Conservation (phyloP, 2,113 vertebrate genomes). For the Telmatochromis sp. region DNA sequence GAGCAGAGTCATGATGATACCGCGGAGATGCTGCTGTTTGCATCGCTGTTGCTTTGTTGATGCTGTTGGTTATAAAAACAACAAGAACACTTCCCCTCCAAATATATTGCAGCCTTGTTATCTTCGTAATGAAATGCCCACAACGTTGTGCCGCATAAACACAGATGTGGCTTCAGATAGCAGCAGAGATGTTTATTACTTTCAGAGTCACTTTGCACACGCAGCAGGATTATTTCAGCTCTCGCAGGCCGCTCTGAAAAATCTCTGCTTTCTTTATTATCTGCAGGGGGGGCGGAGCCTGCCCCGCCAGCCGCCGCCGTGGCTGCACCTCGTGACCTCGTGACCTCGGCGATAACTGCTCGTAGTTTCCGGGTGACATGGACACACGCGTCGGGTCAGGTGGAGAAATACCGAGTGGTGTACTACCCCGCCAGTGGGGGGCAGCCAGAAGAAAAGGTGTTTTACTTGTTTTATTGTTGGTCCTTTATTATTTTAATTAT, state of each 20-base stretch:
- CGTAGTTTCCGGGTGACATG: conserved; percentile 88
- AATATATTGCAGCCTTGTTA: background rate
- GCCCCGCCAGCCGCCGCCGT: conserved; percentile 34
- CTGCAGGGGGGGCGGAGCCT: conserved; percentile 68
- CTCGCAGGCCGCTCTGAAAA: fast-evolving
- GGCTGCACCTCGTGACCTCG: conserved; percentile 78
- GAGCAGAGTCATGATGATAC: background rate
- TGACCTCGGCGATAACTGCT: conserved; percentile 86
- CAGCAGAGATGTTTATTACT: background rate
- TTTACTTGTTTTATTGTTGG: background rate
- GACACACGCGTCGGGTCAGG: conserved; percentile 81
- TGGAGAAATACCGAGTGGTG: conserved; percentile 93
- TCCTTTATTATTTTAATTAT: fast-evolving
- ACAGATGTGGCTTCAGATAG: background rate
- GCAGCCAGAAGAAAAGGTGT: conserved; percentile 87
- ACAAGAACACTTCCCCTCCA: background rate
- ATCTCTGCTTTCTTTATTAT: background rate
- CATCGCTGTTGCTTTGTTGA: background rate
- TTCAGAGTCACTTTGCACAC: background rate
- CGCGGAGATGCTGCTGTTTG: fast-evolving
- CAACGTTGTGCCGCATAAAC: background rate
- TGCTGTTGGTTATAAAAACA: background rate
- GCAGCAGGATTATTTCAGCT: background rate
- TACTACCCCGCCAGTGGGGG: conserved; percentile 88
- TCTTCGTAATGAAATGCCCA: background rate